Evolutionary conservation across 2,113 vertebrate species (phyloP).

Genomic region (Rhodinocichla rosea): DNA sequence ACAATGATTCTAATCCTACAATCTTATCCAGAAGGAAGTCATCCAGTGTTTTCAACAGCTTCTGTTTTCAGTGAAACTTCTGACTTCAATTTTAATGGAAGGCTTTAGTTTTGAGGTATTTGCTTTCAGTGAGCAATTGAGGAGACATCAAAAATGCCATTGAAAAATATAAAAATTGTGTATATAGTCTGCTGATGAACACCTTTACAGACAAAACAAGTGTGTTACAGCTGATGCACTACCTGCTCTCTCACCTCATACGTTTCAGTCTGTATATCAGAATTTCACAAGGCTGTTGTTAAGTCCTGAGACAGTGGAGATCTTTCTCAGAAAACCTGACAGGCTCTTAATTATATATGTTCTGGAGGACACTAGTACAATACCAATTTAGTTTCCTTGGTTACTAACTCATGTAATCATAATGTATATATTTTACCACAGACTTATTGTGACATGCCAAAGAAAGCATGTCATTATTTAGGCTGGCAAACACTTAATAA

Average conservation of each 20-base stretch:
- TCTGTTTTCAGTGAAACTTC: not conserved
- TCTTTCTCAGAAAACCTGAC: constrained; percentile 34
- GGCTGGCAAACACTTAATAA: not conserved
- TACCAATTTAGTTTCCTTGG: constrained; percentile 17
- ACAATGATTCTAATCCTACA: not conserved
- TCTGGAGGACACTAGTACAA: not conserved
- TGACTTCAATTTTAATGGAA: not conserved
- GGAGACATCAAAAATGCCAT: not conserved
- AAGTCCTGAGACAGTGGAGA: not conserved
- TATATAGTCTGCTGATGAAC: not conserved
- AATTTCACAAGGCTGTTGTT: not conserved
- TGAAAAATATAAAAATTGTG: not conserved
- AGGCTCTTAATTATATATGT: constrained; percentile 43
- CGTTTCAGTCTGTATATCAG: not conserved
- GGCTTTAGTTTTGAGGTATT: not conserved
- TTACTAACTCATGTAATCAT: constrained; percentile 38
- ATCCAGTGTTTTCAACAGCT: not conserved
- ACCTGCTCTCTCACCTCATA: not conserved
- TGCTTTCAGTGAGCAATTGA: not conserved
- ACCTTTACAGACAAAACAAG: not conserved
- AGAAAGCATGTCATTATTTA: constrained; percentile 11
- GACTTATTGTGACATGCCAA: constrained; percentile 25
- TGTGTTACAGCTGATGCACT: not conserved
- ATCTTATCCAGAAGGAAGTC: not conserved
- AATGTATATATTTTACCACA: constrained; percentile 11